Conservation (phyloP, 2,888 invertebrate genomes). For the Falcaria lacertinaria region DNA sequence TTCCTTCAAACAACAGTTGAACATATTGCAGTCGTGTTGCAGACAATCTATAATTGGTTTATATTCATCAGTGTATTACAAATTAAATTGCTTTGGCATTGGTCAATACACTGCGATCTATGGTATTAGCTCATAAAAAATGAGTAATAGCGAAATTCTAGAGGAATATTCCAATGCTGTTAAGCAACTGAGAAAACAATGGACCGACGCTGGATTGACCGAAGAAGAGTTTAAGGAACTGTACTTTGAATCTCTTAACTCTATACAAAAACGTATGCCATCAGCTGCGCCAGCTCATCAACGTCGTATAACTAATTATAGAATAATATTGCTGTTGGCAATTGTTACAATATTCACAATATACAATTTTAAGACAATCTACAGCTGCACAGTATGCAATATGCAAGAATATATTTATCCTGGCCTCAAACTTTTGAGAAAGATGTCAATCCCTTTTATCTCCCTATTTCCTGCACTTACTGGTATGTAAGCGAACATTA, state of each 20-base stretch:
- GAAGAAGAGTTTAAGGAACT: constrained; percentile 82
- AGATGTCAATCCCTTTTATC: constrained; percentile 87
- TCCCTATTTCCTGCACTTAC: constrained; percentile 85
- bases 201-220: constrained; percentile 78
- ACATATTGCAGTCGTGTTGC: too few species aligned
- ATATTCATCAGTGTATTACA: too few species aligned
- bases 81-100: too few species aligned
- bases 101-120: too few species aligned
- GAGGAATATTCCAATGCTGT: constrained; percentile 76
- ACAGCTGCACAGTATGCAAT: constrained; percentile 84
- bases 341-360: constrained; percentile 41
- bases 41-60: too few species aligned
- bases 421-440: constrained; percentile 85
- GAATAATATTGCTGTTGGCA: constrained; percentile 28
- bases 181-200: constrained; percentile 78
- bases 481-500: constrained; percentile 75
- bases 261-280: constrained; percentile 37
- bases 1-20: too few species aligned
- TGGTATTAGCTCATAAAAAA: constrained; percentile 13
- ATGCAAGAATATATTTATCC: constrained; percentile 91
- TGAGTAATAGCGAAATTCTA: constrained; percentile 36
- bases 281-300: not conserved
- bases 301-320: constrained; percentile 18
- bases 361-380: constrained; percentile 81
- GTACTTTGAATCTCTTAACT: constrained; percentile 66